Evolutionary conservation across 2,797 vertebrate genomes (phyloP).

Genomic region (Hafferia zeledoni): DNA sequence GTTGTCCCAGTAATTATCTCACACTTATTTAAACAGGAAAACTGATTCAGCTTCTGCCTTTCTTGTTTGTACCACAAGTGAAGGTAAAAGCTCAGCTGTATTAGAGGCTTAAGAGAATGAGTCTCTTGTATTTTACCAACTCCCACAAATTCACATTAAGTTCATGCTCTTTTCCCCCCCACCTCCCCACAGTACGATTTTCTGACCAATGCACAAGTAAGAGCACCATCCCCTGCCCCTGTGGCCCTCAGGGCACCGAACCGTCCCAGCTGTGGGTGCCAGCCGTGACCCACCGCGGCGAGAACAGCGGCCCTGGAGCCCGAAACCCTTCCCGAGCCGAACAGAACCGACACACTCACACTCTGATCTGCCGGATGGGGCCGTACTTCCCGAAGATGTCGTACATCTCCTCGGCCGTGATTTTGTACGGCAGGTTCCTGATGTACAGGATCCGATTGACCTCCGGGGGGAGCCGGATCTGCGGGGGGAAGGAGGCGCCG

Average conservation of each 20-base stretch:
- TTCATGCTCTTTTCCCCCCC: background rate
- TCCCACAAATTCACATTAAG: background rate
- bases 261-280: background rate
- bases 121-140: background rate
- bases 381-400: slow-evolving; percentile 98
- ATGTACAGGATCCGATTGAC: slow-evolving; percentile 97
- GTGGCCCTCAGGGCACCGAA: accelerated
- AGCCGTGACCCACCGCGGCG: background rate
- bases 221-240: background rate
- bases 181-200: accelerated
- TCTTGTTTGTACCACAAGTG: background rate
- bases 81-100: background rate
- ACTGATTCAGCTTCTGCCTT: background rate
- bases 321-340: accelerated
- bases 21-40: background rate
- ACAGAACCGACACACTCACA: slow-evolving; percentile 81
- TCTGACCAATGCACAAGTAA: accelerated
- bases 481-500: background rate
- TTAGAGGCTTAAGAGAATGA: background rate
- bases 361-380: slow-evolving; percentile 96
- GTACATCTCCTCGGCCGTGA: slow-evolving; percentile 98
- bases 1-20: background rate
- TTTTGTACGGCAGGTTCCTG: slow-evolving; percentile 96
- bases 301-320: no score
- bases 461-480: slow-evolving; percentile 97